Percentiles rank a stretch among this genome's conserved stretches.
These are phyloP conservation scores for Lacanobia oleracea DNA, from an alignment of 2,888 invertebrate genomes.

Conservation along the genomic window DNA sequence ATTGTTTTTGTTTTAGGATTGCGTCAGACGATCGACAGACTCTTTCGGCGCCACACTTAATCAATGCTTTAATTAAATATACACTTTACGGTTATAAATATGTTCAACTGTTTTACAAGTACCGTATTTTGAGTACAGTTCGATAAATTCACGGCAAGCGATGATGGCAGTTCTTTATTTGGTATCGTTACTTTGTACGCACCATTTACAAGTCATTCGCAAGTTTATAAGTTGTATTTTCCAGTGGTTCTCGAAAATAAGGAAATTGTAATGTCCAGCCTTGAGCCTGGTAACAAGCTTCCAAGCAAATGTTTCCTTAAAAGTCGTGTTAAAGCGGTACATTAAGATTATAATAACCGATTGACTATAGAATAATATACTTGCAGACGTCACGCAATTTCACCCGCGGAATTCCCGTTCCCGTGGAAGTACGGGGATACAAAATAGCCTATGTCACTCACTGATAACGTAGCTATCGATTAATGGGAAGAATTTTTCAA, in stretches of 20 bases:
- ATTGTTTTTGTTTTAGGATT: slow-evolving; percentile 45
- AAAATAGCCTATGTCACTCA: too few species aligned
- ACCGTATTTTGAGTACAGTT: neutral
- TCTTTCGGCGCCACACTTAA: slow-evolving; percentile 36
- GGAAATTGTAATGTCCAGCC: neutral
- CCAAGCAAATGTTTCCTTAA: slow-evolving; percentile 6
- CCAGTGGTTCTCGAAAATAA: neutral
- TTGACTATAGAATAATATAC: too few species aligned
- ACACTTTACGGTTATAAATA: slow-evolving; percentile 12
- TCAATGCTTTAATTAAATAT: slow-evolving; percentile 29
- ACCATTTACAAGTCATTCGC: slow-evolving; percentile 1
- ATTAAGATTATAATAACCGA: neutral
- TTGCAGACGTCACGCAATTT: too few species aligned
- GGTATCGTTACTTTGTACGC: neutral
- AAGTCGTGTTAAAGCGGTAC: neutral
- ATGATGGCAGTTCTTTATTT: neutral
- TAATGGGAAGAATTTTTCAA: too few species aligned
- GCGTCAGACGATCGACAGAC: slow-evolving; percentile 44
- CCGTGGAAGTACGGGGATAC: too few species aligned
- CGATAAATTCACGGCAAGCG: neutral
- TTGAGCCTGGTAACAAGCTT: slow-evolving; percentile 20
- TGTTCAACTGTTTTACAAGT: slow-evolving; percentile 21
- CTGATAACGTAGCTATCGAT: too few species aligned
- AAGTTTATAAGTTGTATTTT: neutral
- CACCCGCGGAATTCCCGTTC: too few species aligned